Evolutionary conservation across 2,113 vertebrate genomes (phyloP).

Genomic region (Rousettus leschenaultii): DNA sequence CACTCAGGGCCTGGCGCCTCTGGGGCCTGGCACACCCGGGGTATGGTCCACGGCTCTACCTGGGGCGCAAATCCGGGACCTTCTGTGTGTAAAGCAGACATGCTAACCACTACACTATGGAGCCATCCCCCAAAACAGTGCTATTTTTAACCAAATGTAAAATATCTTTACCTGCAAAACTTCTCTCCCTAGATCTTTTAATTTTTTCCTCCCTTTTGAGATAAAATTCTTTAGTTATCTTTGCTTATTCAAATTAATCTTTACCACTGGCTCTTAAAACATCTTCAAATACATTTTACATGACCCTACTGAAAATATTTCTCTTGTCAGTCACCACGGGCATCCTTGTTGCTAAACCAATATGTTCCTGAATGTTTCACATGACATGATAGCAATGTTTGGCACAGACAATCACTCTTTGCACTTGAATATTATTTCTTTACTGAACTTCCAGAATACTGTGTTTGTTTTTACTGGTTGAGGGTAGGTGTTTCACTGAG

Average conservation of each 20-base stretch:
- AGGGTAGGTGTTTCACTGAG: neutral
- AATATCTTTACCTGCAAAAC: neutral
- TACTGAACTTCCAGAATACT: neutral
- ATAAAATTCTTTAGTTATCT: neutral
- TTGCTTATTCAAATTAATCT: neutral
- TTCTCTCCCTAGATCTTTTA: neutral
- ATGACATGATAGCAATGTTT: neutral
- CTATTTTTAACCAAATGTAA: no score
- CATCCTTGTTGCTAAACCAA: neutral
- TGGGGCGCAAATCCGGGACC: no score
- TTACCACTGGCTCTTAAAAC: neutral
- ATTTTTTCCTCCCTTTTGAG: neutral
- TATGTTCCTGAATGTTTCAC: neutral
- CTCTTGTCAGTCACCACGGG: neutral
- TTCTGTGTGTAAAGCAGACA: no score
- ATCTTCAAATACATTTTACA: neutral
- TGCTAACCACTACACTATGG: no score
- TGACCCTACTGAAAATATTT: neutral
- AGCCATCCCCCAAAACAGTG: no score
- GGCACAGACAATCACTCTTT: neutral
- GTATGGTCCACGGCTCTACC: no score
- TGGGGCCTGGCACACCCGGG: no score
- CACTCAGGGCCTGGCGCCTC: no score
- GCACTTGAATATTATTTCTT: neutral
- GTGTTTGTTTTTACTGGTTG: neutral